Evolutionary conservation across 2,888 invertebrate species (phyloP).

Genomic region (Pyrgus malvae): DNA sequence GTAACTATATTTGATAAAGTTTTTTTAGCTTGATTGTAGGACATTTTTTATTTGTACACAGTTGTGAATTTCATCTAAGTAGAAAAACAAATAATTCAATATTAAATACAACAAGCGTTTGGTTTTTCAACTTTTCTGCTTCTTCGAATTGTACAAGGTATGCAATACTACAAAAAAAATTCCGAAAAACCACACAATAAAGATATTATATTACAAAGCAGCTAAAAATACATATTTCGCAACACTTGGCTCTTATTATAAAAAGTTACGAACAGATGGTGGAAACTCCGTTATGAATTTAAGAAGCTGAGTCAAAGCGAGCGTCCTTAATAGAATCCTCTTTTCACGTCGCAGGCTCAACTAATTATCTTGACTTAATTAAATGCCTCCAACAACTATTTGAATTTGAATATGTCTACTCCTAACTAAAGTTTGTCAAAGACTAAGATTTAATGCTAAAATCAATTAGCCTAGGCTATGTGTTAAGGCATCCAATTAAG

Average conservation of each 20-base stretch:
- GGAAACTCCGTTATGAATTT: neutral
- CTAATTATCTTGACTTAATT: slow-evolving; percentile 15
- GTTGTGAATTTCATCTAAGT: too few relatives aligned
- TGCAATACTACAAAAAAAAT: too few relatives aligned
- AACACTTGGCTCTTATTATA: neutral
- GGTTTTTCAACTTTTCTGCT: too few relatives aligned
- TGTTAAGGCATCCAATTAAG: slow-evolving; percentile 32
- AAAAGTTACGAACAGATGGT: slow-evolving; percentile 3
- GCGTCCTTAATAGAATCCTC: neutral
- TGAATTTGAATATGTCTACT: slow-evolving; percentile 9
- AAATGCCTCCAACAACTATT: slow-evolving; percentile 12
- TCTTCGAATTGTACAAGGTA: too few relatives aligned
- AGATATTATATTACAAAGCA: too few relatives aligned
- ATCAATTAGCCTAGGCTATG: slow-evolving; percentile 31
- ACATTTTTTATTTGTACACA: too few relatives aligned
- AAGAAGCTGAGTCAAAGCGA: slow-evolving; percentile 1
- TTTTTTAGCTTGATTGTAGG: too few relatives aligned
- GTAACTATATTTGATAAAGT: too few relatives aligned
- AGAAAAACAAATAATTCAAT: too few relatives aligned
- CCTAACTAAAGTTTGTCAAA: neutral
- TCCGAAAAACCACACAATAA: too few relatives aligned
- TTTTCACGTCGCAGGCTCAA: slow-evolving; percentile 3
- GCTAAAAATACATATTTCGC: neutral
- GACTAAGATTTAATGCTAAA: slow-evolving; percentile 26
- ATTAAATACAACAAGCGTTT: too few relatives aligned